A percentile compares a stretch with the other conserved stretches of the same genome.
These are phyloP conservation scores for Mustelus asterias DNA, from an alignment of 2,113 vertebrate genomes.

Conservation along the genomic window DNA sequence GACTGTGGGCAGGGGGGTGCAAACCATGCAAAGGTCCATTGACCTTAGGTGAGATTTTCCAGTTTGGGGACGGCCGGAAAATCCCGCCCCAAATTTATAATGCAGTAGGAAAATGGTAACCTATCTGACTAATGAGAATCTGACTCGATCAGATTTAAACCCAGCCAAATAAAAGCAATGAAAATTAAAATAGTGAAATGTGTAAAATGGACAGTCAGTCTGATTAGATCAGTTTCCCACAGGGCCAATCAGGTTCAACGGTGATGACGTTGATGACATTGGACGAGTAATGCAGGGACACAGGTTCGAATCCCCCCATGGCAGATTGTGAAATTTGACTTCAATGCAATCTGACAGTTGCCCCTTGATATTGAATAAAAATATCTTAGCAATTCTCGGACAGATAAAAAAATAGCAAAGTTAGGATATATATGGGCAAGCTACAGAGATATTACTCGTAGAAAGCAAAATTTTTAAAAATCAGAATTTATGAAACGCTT, in stretches of 20 bases:
- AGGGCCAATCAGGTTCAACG: not conserved
- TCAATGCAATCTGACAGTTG: too few species aligned
- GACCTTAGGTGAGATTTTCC: too few species aligned
- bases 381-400: not conserved
- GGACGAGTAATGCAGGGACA: too few species aligned
- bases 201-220: not conserved
- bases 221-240: not conserved
- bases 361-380: too few species aligned
- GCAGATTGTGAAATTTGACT: too few species aligned
- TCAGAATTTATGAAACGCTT: not conserved
- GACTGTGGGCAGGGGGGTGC: too few species aligned
- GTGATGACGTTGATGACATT: too few species aligned
- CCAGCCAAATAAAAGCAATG: not conserved
- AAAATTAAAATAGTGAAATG: not conserved
- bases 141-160: not conserved
- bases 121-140: not conserved
- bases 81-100: not conserved
- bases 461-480: not conserved
- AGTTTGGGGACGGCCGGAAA: too few species aligned
- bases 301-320: too few species aligned
- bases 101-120: not conserved
- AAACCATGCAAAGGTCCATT: too few species aligned
- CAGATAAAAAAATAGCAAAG: not conserved
- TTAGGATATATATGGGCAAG: not conserved
- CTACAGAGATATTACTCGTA: not conserved